These are phyloP conservation scores for Halocynthia aurantium DNA, from an alignment of 23 tunicate genomes.

Conservation along the genomic window DNA sequence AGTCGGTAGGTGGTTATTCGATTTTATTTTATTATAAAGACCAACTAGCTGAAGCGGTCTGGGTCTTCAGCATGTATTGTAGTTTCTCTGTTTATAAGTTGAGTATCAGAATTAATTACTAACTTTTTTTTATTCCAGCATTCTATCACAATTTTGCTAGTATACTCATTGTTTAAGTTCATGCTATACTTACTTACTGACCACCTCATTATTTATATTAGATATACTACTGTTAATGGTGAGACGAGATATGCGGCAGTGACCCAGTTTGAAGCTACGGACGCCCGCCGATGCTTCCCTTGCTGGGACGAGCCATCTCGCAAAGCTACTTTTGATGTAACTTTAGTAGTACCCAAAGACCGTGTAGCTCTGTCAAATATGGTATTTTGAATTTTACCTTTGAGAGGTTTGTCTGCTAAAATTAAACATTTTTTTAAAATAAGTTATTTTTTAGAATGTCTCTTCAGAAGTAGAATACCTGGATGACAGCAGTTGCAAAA, in stretches of 20 bases:
- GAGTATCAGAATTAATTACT: too few species aligned
- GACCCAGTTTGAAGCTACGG: constrained; percentile 91
- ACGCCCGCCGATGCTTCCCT: constrained; percentile 94
- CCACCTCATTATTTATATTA: background rate
- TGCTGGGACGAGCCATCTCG: constrained; percentile 99
- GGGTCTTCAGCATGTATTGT: too few species aligned
- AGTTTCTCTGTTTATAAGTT: too few species aligned
- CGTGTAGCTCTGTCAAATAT: constrained; percentile 91
- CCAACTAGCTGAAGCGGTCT: too few species aligned
- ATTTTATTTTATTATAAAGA: background rate
- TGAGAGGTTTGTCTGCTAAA: too few species aligned
- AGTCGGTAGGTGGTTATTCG: constrained; percentile 41
- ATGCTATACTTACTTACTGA: too few species aligned
- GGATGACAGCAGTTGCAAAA: constrained; percentile 45
- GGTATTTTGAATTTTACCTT: constrained; percentile 11
- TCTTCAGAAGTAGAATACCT: constrained; percentile 39
- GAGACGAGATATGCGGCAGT: constrained; percentile 68
- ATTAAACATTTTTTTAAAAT: too few species aligned
- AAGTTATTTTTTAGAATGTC: constrained; percentile 44
- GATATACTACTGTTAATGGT: constrained; percentile 19
- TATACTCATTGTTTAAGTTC: too few species aligned
- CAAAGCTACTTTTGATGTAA: constrained; percentile 92
- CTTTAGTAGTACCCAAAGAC: constrained; percentile 80
- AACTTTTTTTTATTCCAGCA: too few species aligned
- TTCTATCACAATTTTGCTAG: too few species aligned